Percentiles rank a stretch among this genome's conserved stretches.
phyloP scores from a whole-genome alignment of 2,888 invertebrate genomes.

The Trachelus tabidus region DNA sequence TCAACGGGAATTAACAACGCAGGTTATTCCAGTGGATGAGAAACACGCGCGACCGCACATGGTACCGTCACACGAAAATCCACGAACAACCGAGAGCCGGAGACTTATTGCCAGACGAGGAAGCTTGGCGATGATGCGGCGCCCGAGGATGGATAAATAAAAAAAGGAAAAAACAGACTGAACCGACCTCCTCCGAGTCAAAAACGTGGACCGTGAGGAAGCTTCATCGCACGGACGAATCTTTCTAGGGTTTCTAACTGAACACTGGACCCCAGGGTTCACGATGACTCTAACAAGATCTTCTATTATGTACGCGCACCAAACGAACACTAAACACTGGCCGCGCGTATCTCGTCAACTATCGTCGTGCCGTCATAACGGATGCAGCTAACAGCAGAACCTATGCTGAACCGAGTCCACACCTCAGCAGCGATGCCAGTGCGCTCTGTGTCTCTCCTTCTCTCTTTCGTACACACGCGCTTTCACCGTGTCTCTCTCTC shows the following conservation, averaged over 20 bases:
- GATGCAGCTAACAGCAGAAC: constrained; percentile 32
- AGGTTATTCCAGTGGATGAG: neutral
- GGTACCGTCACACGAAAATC: constrained; percentile 31
- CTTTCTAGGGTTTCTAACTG: neutral
- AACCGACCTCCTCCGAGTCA: constrained; percentile 1
- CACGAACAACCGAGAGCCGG: neutral
- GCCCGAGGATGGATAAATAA: neutral
- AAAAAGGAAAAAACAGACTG: neutral
- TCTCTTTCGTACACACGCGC: constrained; percentile 13
- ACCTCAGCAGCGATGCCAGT: constrained; percentile 42
- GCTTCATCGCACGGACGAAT: constrained; percentile 1
- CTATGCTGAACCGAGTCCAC: constrained; percentile 39
- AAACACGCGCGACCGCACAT: constrained; percentile 48
- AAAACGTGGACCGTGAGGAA: neutral
- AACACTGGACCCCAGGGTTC: neutral
- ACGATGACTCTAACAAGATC: neutral
- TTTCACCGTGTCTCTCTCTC: constrained; percentile 5
- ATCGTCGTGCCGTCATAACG: constrained; percentile 45
- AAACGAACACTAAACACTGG: neutral
- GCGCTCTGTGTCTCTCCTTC: constrained; percentile 31
- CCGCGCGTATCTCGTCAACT: constrained; percentile 8
- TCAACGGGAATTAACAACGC: neutral
- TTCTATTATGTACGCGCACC: neutral
- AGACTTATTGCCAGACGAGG: neutral
- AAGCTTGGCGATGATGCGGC: neutral